Base-by-base conservation (phyloP, 2,888 invertebrate genomes). In the Halocaridina rubra region DNA sequence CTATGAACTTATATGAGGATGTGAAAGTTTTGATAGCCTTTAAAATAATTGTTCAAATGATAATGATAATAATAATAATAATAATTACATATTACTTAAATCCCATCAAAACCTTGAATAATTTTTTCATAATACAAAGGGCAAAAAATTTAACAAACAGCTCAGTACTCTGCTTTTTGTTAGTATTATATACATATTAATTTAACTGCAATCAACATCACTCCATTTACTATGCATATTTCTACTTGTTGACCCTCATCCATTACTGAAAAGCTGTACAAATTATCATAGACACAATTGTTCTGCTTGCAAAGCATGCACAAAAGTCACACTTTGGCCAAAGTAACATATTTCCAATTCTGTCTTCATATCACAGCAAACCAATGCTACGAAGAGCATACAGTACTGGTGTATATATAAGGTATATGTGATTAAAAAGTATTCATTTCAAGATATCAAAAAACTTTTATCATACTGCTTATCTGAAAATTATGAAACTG, bases 271-370 rank as follows among this genome's bases (percentile, higher is more conserved):
- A 57, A 32, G 32, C 76, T 32, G 16, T 27, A 30, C 59, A 59
- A 77, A n/a, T 29, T 16, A 61, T 61, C 32, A 29, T 77, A 22
- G 59, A 30, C 32, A 59, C 32, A 30, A 30, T n/a, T 46, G 59
- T 61, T 22, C 61, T 77, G 59, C 22, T 77, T 59, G 76, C 76
- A n/a, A n/a, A n/a, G n/a, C n/a, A n/a, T n/a, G n/a, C n/a, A n/a
- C n/a, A n/a, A n/a, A n/a, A n/a, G n/a, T n/a, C n/a, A n/a, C n/a
- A n/a, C n/a, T n/a, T n/a, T n/a, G n/a, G n/a, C n/a, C n/a, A n/a
- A n/a, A n/a, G n/a, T n/a, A n/a, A n/a, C n/a, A n/a, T n/a, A n/a
- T n/a, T n/a, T n/a, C n/a, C n/a, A n/a, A n/a, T n/a, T n/a, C n/a
- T n/a, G n/a, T n/a, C n/a, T n/a, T n/a, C n/a, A n/a, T n/a, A n/a